Percentiles rank a stretch among this genome's conserved stretches.
Evolutionary conservation across 23 tunicate genomes (phyloP).

Genomic region (Botrylloides violaceus): DNA sequence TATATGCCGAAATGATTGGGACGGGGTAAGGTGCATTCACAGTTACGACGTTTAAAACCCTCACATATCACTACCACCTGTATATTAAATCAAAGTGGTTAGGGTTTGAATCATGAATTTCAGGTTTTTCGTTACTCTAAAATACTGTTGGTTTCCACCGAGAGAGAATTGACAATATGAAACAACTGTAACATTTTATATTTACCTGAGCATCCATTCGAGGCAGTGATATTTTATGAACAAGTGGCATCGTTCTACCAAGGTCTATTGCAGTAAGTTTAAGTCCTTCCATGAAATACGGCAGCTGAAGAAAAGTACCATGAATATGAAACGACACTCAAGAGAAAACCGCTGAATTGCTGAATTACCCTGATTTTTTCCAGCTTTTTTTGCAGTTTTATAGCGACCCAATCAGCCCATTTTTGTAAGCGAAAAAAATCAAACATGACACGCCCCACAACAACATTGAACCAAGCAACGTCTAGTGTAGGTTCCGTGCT

Average conservation of each 20-base stretch:
- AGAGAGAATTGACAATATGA: too few species aligned
- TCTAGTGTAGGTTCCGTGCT: constrained; percentile 59
- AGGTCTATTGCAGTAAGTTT: constrained; percentile 84
- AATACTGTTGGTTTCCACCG: too few species aligned
- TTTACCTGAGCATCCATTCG: constrained; percentile 68
- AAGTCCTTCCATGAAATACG: constrained; percentile 84
- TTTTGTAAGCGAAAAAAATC: constrained; percentile 63
- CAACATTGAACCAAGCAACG: constrained; percentile 82
- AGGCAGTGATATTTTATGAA: constrained; percentile 84
- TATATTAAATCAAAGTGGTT: too few species aligned
- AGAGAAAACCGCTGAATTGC: not conserved
- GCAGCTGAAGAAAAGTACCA: constrained; percentile 36
- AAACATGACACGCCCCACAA: constrained; percentile 69
- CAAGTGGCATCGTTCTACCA: constrained; percentile 58
- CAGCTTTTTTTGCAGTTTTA: constrained; percentile 74
- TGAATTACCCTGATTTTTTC: constrained; percentile 67
- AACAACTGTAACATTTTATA: too few species aligned
- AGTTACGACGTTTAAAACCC: too few species aligned
- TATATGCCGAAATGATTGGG: too few species aligned
- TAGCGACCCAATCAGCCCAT: constrained; percentile 75
- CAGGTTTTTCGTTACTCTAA: too few species aligned
- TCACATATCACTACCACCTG: too few species aligned
- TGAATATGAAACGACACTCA: not conserved
- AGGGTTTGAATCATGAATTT: too few species aligned
- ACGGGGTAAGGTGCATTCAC: too few species aligned